Evolutionary conservation across 2,888 invertebrate genomes (phyloP).

Genomic region (Ctenicera cuprea): DNA sequence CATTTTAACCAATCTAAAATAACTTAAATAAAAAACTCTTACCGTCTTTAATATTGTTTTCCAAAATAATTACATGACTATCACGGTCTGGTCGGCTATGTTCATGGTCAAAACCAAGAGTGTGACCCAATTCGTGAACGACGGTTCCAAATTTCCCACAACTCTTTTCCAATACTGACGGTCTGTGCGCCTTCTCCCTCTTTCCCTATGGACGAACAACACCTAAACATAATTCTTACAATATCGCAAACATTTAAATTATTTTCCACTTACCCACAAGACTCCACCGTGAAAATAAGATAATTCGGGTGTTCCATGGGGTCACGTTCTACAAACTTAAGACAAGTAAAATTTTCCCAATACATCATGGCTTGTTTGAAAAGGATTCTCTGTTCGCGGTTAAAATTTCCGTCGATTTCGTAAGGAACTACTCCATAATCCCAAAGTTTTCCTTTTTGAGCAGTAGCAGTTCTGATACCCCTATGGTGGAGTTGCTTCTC

Average conservation of each 20-base stretch:
- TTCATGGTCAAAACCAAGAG: constrained; percentile 99
- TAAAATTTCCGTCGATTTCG: constrained; percentile 96
- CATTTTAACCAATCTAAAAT: no score
- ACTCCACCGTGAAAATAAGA: constrained; percentile 96
- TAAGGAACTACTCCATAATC: constrained; percentile 98
- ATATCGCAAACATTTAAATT: background rate
- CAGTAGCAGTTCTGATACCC: constrained; percentile 92
- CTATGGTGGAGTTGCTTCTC: constrained; percentile 69
- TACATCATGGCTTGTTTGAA: constrained; percentile 99
- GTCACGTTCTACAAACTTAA: constrained; percentile 95
- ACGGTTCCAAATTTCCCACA: constrained; percentile 99
- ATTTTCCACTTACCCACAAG: constrained; percentile 86
- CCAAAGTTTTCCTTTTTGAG: constrained; percentile 96
- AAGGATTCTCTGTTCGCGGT: constrained; percentile 94
- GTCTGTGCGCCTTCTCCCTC: constrained; percentile 96
- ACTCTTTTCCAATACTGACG: constrained; percentile 97
- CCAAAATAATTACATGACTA: constrained; percentile 96
- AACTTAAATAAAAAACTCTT: constrained; percentile 64
- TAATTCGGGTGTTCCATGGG: constrained; percentile 92
- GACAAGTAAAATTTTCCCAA: constrained; percentile 99
- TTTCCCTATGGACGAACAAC: constrained; percentile 99
- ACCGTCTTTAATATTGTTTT: constrained; percentile 98
- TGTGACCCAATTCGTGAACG: constrained; percentile 96
- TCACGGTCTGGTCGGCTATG: constrained; percentile 98
- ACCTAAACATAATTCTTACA: constrained; percentile 76